These are phyloP conservation scores for Lysandra bellargus DNA, from an alignment of 2,888 invertebrate species.

Conservation along the genomic window DNA sequence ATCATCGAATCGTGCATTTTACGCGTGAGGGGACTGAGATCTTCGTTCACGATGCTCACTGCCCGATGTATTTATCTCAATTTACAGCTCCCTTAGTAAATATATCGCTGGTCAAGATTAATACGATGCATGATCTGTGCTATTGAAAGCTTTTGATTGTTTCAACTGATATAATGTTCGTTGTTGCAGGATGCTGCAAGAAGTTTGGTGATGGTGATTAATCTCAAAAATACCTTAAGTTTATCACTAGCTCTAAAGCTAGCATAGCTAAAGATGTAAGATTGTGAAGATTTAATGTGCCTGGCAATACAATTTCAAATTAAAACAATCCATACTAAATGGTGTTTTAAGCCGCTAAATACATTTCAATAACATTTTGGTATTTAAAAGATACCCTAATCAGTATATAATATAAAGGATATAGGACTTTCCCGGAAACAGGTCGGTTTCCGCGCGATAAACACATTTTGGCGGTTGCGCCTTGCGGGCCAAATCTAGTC, in stretches of 20 bases:
- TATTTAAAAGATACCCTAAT: too few relatives aligned
- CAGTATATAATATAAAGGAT: too few relatives aligned
- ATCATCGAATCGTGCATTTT: constrained; percentile 49
- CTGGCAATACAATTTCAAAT: too few relatives aligned
- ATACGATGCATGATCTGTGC: not conserved
- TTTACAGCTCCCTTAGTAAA: constrained; percentile 28
- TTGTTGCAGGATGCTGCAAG: not conserved
- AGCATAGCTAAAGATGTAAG: too few relatives aligned
- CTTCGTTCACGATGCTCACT: constrained; percentile 35
- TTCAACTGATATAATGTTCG: not conserved
- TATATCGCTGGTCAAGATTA: constrained; percentile 24
- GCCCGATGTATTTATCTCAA: constrained; percentile 28
- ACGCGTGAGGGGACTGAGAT: constrained; percentile 45
- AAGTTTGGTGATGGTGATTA: not conserved
- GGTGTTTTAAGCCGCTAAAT: too few relatives aligned
- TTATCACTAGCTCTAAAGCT: not conserved
- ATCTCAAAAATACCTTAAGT: not conserved
- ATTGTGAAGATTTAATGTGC: too few relatives aligned
- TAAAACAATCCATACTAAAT: too few relatives aligned
- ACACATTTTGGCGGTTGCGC: too few relatives aligned
- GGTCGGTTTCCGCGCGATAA: too few relatives aligned
- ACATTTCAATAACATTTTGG: too few relatives aligned
- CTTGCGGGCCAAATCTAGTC: too few relatives aligned
- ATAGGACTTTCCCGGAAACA: too few relatives aligned
- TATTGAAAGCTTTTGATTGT: constrained; percentile 9